Conservation (phyloP, 2,113 vertebrate genomes). For the Scomber japonicus region DNA sequence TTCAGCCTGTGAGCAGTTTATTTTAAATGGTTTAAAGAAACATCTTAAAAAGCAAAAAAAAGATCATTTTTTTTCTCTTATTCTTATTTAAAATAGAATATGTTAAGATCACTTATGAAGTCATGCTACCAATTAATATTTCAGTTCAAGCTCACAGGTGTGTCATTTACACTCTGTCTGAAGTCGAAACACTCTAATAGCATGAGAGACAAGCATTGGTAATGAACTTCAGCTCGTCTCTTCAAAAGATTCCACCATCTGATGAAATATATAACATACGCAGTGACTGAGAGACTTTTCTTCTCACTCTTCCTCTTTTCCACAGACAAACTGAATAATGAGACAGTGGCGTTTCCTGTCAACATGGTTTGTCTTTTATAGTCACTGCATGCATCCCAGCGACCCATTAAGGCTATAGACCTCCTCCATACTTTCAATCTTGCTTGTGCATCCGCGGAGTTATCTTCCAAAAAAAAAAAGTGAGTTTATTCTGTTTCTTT, state of each 20-base stretch:
- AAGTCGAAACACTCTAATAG: neutral
- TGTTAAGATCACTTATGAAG: slow-evolving; percentile 26
- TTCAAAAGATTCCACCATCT: slow-evolving; percentile 25
- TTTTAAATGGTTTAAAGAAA: neutral
- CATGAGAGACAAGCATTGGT: neutral
- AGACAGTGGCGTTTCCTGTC: slow-evolving; percentile 58
- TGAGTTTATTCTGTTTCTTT: slow-evolving; percentile 34
- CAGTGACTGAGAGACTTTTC: slow-evolving; percentile 15
- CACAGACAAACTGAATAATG: slow-evolving; percentile 42
- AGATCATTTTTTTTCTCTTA: neutral
- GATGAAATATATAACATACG: slow-evolving; percentile 37
- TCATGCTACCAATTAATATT: slow-evolving; percentile 23
- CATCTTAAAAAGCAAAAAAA: neutral
- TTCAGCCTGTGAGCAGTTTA: too few species aligned
- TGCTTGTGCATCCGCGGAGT: slow-evolving; percentile 25
- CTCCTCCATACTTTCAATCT: slow-evolving; percentile 56
- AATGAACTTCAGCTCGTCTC: slow-evolving; percentile 3
- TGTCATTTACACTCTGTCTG: slow-evolving; percentile 13
- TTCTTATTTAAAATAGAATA: slow-evolving; percentile 1
- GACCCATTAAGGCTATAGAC: slow-evolving; percentile 51
- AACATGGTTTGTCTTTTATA: slow-evolving; percentile 46
- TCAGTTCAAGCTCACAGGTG: slow-evolving; percentile 35
- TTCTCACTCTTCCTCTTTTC: slow-evolving; percentile 1
- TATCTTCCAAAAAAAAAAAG: slow-evolving; percentile 37
- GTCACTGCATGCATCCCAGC: slow-evolving; percentile 46